These are phyloP conservation scores for Dasysyrphus tricinctus DNA, from an alignment of 2,888 invertebrate species.

Conservation along the genomic window DNA sequence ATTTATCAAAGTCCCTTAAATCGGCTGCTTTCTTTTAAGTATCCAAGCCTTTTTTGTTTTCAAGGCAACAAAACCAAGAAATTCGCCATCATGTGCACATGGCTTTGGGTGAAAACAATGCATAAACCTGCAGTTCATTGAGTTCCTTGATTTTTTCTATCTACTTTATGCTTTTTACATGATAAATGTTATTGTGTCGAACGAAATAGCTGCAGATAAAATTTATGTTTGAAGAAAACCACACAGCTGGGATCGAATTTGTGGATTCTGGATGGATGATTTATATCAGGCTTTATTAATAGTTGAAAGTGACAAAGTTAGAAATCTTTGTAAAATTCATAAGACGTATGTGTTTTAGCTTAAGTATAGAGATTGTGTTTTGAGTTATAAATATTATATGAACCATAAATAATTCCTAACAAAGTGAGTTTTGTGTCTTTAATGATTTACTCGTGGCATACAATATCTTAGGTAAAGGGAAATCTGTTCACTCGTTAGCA, in stretches of 20 bases:
- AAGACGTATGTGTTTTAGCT: neutral
- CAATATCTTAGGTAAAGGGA: too few relatives aligned
- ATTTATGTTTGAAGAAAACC: conserved; percentile 25
- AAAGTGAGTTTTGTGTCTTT: neutral
- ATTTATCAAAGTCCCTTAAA: conserved; percentile 34
- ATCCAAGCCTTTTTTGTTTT: conserved; percentile 5
- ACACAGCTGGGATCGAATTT: conserved; percentile 20
- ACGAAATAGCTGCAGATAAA: conserved; percentile 1
- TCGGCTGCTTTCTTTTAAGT: conserved; percentile 28
- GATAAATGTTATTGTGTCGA: conserved; percentile 42
- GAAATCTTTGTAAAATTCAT: neutral
- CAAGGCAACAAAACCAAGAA: neutral
- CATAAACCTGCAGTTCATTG: conserved; percentile 35
- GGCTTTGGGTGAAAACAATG: conserved; percentile 13
- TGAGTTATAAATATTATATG: neutral
- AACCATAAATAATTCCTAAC: neutral
- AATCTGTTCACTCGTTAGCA: too few relatives aligned
- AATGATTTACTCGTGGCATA: too few relatives aligned
- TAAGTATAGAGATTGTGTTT: neutral
- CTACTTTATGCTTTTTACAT: conserved; percentile 23
- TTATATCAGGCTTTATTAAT: conserved; percentile 22
- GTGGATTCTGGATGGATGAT: conserved; percentile 15
- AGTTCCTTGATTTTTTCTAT: conserved; percentile 24
- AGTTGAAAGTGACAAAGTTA: conserved; percentile 22
- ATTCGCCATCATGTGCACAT: conserved; percentile 15